phyloP scores from a whole-genome alignment of 2,113 vertebrate species.

The Upupa epops region DNA sequence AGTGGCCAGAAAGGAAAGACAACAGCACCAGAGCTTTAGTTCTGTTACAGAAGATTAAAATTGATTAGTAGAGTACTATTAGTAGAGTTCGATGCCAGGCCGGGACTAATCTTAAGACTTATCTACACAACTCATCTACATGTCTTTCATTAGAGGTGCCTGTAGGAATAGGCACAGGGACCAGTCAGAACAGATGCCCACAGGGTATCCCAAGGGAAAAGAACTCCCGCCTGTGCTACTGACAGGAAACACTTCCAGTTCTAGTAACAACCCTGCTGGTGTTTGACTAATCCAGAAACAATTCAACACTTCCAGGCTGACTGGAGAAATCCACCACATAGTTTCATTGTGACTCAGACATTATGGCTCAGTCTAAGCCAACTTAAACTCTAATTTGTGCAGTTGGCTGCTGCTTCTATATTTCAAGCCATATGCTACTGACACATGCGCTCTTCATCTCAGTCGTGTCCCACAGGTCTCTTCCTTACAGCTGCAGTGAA shows the following conservation, averaged over 20 bases:
- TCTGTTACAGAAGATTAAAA: background rate
- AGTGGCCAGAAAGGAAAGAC: background rate
- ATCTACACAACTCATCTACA: background rate
- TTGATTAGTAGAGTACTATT: background rate
- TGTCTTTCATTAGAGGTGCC: background rate
- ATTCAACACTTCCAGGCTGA: background rate
- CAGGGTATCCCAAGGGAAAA: background rate
- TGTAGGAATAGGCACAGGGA: background rate
- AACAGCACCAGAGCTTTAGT: background rate
- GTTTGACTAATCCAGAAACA: constrained; percentile 12
- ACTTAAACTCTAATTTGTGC: background rate
- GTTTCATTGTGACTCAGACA: background rate
- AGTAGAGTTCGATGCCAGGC: no score
- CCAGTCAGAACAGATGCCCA: background rate
- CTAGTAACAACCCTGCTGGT: background rate
- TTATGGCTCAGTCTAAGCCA: background rate
- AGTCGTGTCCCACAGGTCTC: background rate
- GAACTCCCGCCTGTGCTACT: background rate
- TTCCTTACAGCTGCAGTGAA: background rate
- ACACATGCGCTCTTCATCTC: fast-evolving
- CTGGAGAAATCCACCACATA: background rate
- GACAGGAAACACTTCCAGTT: background rate
- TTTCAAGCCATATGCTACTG: background rate
- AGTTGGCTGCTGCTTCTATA: background rate
- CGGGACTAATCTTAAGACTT: background rate